Percentiles rank a stretch among this genome's conserved stretches.
Evolutionary conservation across 2,797 vertebrate genomes (phyloP).

Genomic region (Sphenodon punctatus): DNA sequence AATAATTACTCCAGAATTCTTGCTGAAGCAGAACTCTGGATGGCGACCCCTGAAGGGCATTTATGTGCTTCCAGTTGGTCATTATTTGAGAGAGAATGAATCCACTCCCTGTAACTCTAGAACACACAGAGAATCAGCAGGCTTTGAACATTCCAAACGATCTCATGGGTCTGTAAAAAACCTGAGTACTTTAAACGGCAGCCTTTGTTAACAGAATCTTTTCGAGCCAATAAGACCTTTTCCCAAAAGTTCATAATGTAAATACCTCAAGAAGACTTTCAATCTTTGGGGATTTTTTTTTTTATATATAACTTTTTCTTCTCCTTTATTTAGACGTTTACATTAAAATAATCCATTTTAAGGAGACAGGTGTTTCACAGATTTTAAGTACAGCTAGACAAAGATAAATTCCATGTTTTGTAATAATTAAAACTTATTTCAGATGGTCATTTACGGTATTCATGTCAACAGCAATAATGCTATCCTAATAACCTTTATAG

Average conservation of each 20-base stretch:
- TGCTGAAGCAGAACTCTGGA: neutral
- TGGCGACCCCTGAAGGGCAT: neutral
- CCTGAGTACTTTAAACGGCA: no score
- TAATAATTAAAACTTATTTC: neutral
- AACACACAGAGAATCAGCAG: neutral
- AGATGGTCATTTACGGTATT: neutral
- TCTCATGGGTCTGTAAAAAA: neutral
- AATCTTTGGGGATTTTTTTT: neutral
- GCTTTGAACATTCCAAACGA: neutral
- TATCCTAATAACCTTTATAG: neutral
- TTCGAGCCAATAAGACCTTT: neutral
- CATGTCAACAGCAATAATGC: neutral
- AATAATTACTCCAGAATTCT: neutral
- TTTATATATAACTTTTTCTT: neutral
- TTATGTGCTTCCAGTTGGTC: neutral
- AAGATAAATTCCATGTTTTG: no score
- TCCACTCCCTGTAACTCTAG: no score
- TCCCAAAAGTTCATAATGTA: neutral
- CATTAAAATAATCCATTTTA: neutral
- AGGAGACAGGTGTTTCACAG: no score
- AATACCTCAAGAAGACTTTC: neutral
- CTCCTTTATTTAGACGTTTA: neutral
- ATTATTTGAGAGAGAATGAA: neutral
- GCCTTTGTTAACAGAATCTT: neutral
- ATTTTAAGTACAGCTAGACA: no score